Conservation (phyloP, 1,140 invertebrate species). For the Teleogryllus occipitalis region DNA sequence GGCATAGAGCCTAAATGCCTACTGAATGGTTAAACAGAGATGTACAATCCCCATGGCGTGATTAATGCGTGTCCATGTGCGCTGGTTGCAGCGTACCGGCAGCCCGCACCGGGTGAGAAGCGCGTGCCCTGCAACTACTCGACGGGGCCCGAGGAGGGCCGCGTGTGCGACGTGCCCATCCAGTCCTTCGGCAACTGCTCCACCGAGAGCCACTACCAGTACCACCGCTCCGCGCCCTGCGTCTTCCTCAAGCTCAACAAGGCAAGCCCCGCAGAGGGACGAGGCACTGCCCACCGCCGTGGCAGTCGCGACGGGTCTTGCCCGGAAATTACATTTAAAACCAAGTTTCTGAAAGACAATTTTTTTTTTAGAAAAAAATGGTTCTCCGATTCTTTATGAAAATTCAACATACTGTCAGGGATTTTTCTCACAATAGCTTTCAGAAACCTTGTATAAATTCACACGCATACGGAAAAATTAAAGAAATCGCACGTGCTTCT, state of each 20-base stretch:
- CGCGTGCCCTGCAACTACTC: not conserved
- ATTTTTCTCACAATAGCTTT: too few relatives aligned
- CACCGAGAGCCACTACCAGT: constrained; percentile 46
- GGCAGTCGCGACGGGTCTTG: not conserved
- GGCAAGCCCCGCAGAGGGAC: constrained; percentile 33
- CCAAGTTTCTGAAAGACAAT: not conserved
- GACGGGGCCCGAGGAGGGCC: not conserved
- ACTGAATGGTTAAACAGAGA: too few relatives aligned
- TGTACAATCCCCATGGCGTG: too few relatives aligned
- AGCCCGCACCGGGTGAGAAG: not conserved
- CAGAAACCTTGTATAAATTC: too few relatives aligned
- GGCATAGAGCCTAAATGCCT: too few relatives aligned
- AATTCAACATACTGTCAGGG: too few relatives aligned
- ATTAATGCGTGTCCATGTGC: not conserved
- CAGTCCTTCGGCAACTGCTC: constrained; percentile 42
- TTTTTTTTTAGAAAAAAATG: too few relatives aligned
- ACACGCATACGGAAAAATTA: too few relatives aligned
- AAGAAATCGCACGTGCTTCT: too few relatives aligned
- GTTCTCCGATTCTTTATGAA: too few relatives aligned
- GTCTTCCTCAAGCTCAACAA: constrained; percentile 58
- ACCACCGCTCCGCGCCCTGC: constrained; percentile 48
- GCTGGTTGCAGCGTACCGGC: not conserved
- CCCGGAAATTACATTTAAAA: not conserved
- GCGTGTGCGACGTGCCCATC: constrained; percentile 47
- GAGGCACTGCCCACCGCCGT: not conserved